phyloP scores from a whole-genome alignment of 2,888 invertebrate genomes.

The Auanema sp. region DNA sequence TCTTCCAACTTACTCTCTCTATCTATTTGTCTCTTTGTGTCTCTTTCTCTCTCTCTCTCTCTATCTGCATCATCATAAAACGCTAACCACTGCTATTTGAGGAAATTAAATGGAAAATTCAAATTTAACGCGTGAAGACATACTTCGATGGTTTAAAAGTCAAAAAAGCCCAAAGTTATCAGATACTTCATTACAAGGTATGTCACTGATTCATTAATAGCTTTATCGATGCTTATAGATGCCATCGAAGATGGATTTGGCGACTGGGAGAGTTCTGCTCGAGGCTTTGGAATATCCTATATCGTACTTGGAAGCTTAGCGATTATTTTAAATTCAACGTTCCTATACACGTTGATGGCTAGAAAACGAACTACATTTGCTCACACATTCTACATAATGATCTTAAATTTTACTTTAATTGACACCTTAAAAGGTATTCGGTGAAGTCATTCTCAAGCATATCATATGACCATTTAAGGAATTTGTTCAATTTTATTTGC shows the following conservation, averaged over 20 bases:
- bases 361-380: slow-evolving; percentile 30
- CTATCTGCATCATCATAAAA: too few relatives aligned
- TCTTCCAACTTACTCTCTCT: too few relatives aligned
- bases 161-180: too few relatives aligned
- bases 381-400: slow-evolving; percentile 53
- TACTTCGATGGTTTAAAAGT: too few relatives aligned
- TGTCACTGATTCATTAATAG: neutral
- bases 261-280: slow-evolving; percentile 27
- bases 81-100: too few relatives aligned
- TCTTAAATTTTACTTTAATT: slow-evolving; percentile 51
- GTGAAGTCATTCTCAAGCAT: neutral
- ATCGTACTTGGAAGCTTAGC: slow-evolving; percentile 33
- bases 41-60: too few relatives aligned
- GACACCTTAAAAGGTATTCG: slow-evolving; percentile 49
- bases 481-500: slow-evolving; percentile 41
- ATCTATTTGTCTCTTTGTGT: too few relatives aligned
- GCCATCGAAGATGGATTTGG: neutral
- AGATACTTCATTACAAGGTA: too few relatives aligned
- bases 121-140: too few relatives aligned
- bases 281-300: slow-evolving; percentile 33
- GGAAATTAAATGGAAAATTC: too few relatives aligned
- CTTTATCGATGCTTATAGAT: neutral
- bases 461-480: slow-evolving; percentile 15
- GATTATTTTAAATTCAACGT: slow-evolving; percentile 35
- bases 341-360: slow-evolving; percentile 28